Evolutionary conservation across 2,113 vertebrate genomes (phyloP), one percentile per base, ranked within the genome.

Genomic region (Entomyzon cyanotis): DNA sequence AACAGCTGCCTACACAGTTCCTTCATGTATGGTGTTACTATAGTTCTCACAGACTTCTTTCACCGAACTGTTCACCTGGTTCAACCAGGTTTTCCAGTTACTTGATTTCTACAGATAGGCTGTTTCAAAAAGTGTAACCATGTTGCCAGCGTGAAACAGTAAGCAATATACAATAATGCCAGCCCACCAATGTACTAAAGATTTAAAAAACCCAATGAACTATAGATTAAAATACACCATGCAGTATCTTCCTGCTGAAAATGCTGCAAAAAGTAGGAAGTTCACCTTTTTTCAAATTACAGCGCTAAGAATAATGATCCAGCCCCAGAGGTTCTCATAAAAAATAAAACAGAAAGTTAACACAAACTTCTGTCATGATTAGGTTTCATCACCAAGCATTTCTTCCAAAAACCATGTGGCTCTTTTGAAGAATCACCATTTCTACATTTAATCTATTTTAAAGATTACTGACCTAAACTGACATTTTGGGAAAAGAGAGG

Each of bases 131-230:
- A 53, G 21, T 5, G 1, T 42, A 71, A 58, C 35, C n/a, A 25
- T 4, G 1, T 23, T 59, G 24, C 13, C 23, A 60, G 13, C 19
- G 16, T 24, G 24, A 53, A 87, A 17, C 21, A 62, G 41, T 22
- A 89, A 35, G 25, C 37, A 65, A 52, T 1, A 6, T 23, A 7
- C 14, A 68, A 27, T n/a, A 80, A 4, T 2, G 1, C 7, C 46
- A 65, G 18, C 3, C n/a, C 1, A 2, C 5, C 23, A 44, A 58
- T 5, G 16, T 25, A 47, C 5, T 24, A 42, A 1, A n/a, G 17
- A 81, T 52, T 25, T 13, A 2, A 58, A 67, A 73, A 44, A 11
- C 14, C 6, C 50, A 69, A 25, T 1, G 1, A 89, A 42, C 2
- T 12, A 11, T 0, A 55, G 11, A 41, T 21, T 46, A 63, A 81